phyloP scores from a whole-genome alignment of 2,888 invertebrate species.

The Homarus gammarus region DNA sequence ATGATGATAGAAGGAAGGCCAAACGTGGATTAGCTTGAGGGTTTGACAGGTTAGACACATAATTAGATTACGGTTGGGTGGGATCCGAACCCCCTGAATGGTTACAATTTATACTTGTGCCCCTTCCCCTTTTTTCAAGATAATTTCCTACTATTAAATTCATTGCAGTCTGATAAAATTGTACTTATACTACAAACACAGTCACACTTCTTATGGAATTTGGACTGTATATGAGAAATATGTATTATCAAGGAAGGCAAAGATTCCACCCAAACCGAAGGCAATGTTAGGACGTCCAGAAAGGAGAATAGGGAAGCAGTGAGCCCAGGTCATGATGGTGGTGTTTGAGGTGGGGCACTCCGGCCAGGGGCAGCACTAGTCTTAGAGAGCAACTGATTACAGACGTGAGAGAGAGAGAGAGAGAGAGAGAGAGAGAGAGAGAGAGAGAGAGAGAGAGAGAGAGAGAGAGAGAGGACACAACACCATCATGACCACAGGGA shows the following conservation, averaged over 20 bases:
- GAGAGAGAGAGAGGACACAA: constrained; percentile 7
- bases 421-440: neutral
- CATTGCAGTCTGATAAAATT: no score
- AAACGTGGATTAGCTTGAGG: neutral
- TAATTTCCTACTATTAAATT: no score
- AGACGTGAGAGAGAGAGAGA: neutral
- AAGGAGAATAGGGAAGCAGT: neutral
- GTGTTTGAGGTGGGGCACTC: no score
- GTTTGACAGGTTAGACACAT: constrained; percentile 1
- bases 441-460: constrained; percentile 2
- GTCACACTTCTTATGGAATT: no score
- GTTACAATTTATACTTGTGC: neutral
- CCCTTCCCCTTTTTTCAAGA: neutral
- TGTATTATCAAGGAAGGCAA: no score
- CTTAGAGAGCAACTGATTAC: no score
- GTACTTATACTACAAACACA: no score
- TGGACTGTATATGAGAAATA: no score
- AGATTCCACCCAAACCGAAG: neutral
- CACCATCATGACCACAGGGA: no score
- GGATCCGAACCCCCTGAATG: neutral
- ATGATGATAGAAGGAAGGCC: constrained; percentile 38
- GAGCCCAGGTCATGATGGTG: neutral
- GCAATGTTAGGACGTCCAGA: neutral
- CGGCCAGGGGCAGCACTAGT: neutral
- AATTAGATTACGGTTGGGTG: neutral